A percentile compares a stretch with the other conserved stretches of the same genome.
These are phyloP conservation scores for Drosophila anceps DNA, from an alignment of 2,888 invertebrate species.

Conservation along the genomic window DNA sequence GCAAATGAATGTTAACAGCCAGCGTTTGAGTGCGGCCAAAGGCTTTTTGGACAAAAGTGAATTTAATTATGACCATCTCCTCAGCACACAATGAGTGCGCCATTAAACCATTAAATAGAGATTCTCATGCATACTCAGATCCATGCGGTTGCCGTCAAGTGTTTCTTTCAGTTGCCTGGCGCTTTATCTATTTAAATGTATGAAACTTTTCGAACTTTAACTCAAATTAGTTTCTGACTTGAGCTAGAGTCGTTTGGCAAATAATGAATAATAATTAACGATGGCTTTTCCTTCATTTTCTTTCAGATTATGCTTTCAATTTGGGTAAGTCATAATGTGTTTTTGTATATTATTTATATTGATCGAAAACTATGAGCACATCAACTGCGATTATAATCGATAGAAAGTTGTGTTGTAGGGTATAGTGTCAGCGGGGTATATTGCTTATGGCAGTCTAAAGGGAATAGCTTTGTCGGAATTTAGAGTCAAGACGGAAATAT, in stretches of 20 bases:
- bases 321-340: constrained; percentile 18
- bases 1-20: constrained; percentile 37
- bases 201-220: neutral
- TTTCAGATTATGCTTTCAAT: constrained; percentile 15
- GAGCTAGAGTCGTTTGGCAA: neutral
- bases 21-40: constrained; percentile 18
- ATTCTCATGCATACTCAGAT: constrained; percentile 13
- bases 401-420: neutral
- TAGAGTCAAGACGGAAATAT: neutral
- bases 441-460: neutral
- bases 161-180: neutral
- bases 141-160: neutral
- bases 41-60: constrained; percentile 11
- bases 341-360: neutral
- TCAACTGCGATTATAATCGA: constrained; percentile 17
- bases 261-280: constrained; percentile 6
- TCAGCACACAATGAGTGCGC: constrained; percentile 14
- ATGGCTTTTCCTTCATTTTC: neutral
- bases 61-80: constrained; percentile 32
- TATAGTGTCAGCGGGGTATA: neutral
- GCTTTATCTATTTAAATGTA: neutral
- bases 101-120: constrained; percentile 21
- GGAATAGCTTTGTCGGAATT: neutral
- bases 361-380: neutral
- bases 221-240: neutral